Conservation (phyloP, 2,888 invertebrate species). For the Seira ritae region DNA sequence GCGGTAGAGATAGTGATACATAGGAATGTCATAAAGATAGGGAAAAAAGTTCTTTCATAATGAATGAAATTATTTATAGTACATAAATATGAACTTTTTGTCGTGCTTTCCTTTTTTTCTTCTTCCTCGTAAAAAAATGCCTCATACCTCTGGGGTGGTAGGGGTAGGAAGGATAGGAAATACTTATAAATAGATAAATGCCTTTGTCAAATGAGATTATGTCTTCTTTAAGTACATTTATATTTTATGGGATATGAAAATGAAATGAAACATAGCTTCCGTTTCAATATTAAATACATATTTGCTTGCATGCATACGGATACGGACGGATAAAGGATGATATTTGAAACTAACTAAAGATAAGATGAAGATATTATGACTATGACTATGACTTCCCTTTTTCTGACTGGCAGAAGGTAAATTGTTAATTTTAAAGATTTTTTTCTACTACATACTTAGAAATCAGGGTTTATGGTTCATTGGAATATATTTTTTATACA, state of each 20-base stretch:
- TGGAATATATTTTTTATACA: not conserved
- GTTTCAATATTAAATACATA: not conserved
- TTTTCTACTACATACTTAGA: not conserved
- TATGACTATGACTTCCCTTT: not conserved
- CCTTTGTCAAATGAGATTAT: not conserved
- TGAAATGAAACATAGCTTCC: constrained; percentile 16
- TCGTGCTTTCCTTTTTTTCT: not conserved
- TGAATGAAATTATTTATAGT: too few species aligned
- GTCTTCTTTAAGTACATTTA: not conserved
- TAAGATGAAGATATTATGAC: not conserved
- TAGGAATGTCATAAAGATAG: not conserved
- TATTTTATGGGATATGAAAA: not conserved
- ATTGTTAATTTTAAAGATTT: not conserved
- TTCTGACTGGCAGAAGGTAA: not conserved
- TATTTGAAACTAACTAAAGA: not conserved
- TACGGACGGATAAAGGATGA: not conserved
- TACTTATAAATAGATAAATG: constrained; percentile 5
- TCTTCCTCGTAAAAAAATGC: not conserved
- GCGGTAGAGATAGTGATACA: not conserved
- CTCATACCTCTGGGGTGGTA: too few species aligned
- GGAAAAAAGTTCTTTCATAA: constrained; percentile 8
- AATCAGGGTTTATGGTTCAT: not conserved
- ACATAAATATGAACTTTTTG: not conserved
- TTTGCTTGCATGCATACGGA: not conserved
- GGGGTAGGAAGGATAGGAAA: too few species aligned